Conservation (phyloP, 2,888 invertebrate species). For the Blera fallax region DNA sequence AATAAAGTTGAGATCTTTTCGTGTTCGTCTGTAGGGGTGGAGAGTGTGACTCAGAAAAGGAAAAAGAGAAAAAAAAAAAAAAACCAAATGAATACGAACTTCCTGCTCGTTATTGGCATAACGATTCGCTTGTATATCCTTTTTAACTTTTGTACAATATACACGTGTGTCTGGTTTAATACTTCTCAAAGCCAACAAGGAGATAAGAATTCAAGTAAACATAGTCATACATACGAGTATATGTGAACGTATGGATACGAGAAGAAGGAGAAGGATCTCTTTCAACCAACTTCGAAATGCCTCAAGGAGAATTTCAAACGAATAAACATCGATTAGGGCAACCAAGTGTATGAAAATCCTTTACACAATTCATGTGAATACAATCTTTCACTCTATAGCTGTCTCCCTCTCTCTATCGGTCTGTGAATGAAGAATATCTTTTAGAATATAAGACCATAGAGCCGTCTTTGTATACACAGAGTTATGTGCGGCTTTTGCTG, state of each 20-base stretch:
- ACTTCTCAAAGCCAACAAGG: background rate
- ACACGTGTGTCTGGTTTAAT: conserved; percentile 9
- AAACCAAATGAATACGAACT: conserved; percentile 31
- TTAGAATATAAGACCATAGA: background rate
- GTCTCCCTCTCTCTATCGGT: background rate
- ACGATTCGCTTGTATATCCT: conserved; percentile 21
- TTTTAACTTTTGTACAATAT: background rate
- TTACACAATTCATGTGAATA: conserved; percentile 50
- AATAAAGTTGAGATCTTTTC: background rate
- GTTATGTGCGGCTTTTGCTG: background rate
- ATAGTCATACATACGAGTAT: background rate
- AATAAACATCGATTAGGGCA: conserved; percentile 66
- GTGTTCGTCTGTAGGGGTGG: background rate
- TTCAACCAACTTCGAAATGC: conserved; percentile 2
- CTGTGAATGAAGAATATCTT: background rate
- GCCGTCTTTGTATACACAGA: background rate
- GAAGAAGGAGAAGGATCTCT: background rate
- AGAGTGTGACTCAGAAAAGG: background rate
- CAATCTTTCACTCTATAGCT: conserved; percentile 16
- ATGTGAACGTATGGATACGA: background rate
- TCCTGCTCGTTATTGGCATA: conserved; percentile 41
- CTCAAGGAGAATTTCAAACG: conserved; percentile 55
- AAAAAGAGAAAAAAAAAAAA: background rate
- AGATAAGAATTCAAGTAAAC: background rate
- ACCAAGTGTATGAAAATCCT: conserved; percentile 55